phyloP scores from a whole-genome alignment of 2,888 invertebrate genomes.

The Mimachlamys varia region DNA sequence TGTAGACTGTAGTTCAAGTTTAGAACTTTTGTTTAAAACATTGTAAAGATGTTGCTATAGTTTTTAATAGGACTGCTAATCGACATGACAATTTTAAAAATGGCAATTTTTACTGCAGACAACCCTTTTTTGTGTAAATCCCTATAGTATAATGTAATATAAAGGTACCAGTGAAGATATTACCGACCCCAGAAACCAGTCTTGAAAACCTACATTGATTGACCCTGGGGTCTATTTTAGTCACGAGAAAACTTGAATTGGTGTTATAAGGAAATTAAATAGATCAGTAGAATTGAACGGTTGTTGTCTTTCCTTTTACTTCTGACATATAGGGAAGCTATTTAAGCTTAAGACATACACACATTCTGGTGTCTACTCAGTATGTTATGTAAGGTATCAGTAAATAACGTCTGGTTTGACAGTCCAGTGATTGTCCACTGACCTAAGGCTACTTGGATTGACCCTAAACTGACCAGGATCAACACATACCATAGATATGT shows the following conservation, averaged over 20 bases:
- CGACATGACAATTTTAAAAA: background rate
- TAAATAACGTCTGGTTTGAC: background rate
- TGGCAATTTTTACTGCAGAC: background rate
- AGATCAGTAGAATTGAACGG: background rate
- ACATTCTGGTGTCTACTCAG: background rate
- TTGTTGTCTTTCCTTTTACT: background rate
- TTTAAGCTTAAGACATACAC: background rate
- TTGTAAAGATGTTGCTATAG: background rate
- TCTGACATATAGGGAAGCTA: background rate
- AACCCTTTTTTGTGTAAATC: too few relatives aligned
- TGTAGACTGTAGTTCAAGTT: too few relatives aligned
- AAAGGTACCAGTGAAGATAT: too few relatives aligned
- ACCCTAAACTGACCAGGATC: background rate
- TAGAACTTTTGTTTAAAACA: too few relatives aligned
- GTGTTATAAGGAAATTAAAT: background rate
- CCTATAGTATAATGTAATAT: too few relatives aligned
- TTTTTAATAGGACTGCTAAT: background rate
- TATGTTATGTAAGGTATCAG: background rate
- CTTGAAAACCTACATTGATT: background rate
- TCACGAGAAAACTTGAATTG: background rate
- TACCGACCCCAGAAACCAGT: background rate
- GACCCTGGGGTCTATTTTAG: background rate
- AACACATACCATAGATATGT: background rate
- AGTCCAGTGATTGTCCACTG: background rate
- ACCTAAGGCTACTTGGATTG: background rate